A percentile compares a stretch with the other conserved stretches of the same genome.
These are phyloP conservation scores for Volucella zonaria DNA, from an alignment of 2,888 invertebrate species.

Conservation along the genomic window DNA sequence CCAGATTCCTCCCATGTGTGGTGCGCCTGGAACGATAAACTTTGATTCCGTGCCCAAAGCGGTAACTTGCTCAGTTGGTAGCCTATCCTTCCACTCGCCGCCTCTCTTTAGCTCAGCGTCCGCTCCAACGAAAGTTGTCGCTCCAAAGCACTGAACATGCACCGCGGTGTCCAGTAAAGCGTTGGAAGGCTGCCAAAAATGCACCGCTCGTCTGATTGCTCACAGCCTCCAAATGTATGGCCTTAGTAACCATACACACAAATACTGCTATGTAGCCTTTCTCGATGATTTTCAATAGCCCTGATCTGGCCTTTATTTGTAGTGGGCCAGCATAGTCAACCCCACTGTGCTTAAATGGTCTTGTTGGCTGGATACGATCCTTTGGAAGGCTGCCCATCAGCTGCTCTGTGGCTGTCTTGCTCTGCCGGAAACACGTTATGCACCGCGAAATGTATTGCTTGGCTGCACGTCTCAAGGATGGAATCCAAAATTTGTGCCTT, in stretches of 20 bases:
- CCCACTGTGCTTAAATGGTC: conserved; percentile 13
- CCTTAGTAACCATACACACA: conserved; percentile 9
- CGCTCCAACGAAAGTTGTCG: conserved; percentile 30
- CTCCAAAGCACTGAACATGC: conserved; percentile 23
- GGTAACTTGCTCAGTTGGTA: too few relatives aligned
- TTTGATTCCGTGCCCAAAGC: too few relatives aligned
- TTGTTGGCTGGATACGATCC: conserved; percentile 19
- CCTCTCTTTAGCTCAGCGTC: too few relatives aligned
- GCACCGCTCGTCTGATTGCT: conserved; percentile 20
- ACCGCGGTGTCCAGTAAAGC: background rate
- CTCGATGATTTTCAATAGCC: conserved; percentile 2
- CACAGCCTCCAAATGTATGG: conserved; percentile 17
- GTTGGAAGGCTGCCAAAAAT: conserved; percentile 22
- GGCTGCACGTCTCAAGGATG: background rate
- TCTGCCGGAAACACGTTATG: conserved; percentile 18
- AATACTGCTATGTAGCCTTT: conserved; percentile 13
- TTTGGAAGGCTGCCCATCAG: too few relatives aligned
- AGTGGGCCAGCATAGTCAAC: too few relatives aligned
- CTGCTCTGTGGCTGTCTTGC: conserved; percentile 11
- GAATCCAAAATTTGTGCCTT: conserved; percentile 7
- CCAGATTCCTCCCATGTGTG: too few relatives aligned
- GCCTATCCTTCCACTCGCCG: too few relatives aligned
- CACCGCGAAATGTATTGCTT: background rate
- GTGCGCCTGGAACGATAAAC: too few relatives aligned
- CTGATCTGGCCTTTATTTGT: conserved; percentile 12